These are phyloP conservation scores for Theocolax elegans DNA, from an alignment of 1,140 invertebrate genomes.

Conservation along the genomic window DNA sequence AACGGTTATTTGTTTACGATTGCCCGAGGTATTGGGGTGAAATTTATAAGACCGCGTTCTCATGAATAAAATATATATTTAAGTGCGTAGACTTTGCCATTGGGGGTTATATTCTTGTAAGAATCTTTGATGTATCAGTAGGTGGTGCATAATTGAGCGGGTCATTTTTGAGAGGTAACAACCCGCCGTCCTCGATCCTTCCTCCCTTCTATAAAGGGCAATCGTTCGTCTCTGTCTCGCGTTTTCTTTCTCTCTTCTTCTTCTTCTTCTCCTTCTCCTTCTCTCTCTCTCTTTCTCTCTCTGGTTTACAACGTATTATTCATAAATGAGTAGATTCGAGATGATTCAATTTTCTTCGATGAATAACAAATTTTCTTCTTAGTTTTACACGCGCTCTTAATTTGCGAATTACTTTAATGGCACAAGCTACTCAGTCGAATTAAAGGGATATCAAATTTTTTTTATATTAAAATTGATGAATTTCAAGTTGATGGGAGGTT, in stretches of 20 bases:
- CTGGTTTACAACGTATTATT: neutral
- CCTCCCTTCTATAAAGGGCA: too few species aligned
- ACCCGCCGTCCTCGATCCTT: too few species aligned
- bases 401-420: too few species aligned
- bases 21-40: neutral
- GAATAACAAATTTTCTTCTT: slow-evolving; percentile 3
- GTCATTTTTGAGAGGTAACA: neutral
- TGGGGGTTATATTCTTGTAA: neutral
- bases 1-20: slow-evolving; percentile 39
- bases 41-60: slow-evolving; percentile 26
- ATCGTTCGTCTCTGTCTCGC: neutral
- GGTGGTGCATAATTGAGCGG: slow-evolving; percentile 20
- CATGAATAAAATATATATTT: slow-evolving; percentile 36
- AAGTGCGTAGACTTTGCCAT: neutral
- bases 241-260: neutral
- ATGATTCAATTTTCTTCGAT: neutral
- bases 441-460: too few species aligned
- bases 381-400: too few species aligned
- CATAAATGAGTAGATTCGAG: neutral
- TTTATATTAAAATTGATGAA: too few species aligned
- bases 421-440: too few species aligned
- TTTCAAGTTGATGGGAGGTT: too few species aligned
- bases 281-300: neutral
- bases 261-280: neutral
- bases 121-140: slow-evolving; percentile 25